Percentiles rank a stretch among this genome's conserved stretches.
These are phyloP conservation scores for Conistra vaccinii DNA, from an alignment of 2,888 invertebrate species.

Conservation along the genomic window DNA sequence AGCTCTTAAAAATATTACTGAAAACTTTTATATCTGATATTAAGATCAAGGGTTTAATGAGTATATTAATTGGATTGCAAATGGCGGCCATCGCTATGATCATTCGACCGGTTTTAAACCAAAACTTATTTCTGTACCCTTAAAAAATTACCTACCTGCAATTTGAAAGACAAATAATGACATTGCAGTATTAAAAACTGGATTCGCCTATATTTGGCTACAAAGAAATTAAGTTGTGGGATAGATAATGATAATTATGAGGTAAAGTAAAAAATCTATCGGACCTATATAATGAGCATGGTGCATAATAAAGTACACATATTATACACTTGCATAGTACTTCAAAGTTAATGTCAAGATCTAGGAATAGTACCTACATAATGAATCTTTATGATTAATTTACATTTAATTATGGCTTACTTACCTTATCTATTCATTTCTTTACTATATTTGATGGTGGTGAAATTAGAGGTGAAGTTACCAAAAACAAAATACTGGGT, in stretches of 20 bases:
- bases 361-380: not conserved
- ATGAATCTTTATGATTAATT: not conserved
- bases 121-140: slow-evolving; percentile 32
- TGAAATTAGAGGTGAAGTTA: not conserved
- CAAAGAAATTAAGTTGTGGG: not conserved
- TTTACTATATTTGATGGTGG: not conserved
- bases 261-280: slow-evolving; percentile 8
- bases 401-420: not conserved
- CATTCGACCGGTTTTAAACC: slow-evolving; percentile 53
- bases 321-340: not conserved
- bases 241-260: slow-evolving; percentile 6
- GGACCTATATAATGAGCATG: not conserved
- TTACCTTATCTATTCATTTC: not conserved
- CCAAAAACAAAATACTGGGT: not conserved
- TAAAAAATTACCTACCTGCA: slow-evolving; percentile 45
- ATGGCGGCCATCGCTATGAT: slow-evolving; percentile 62
- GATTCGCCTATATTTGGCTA: not conserved
- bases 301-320: slow-evolving; percentile 3
- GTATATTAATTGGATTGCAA: slow-evolving; percentile 86
- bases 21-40: slow-evolving; percentile 75
- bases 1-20: slow-evolving; percentile 53
- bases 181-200: slow-evolving; percentile 29
- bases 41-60: slow-evolving; percentile 84
- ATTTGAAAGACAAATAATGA: slow-evolving; percentile 53
- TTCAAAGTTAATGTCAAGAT: not conserved